Percentiles rank a stretch among this genome's conserved stretches.
Evolutionary conservation across 2,113 vertebrate genomes (phyloP).

Genomic region (Odontesthes bonariensis): DNA sequence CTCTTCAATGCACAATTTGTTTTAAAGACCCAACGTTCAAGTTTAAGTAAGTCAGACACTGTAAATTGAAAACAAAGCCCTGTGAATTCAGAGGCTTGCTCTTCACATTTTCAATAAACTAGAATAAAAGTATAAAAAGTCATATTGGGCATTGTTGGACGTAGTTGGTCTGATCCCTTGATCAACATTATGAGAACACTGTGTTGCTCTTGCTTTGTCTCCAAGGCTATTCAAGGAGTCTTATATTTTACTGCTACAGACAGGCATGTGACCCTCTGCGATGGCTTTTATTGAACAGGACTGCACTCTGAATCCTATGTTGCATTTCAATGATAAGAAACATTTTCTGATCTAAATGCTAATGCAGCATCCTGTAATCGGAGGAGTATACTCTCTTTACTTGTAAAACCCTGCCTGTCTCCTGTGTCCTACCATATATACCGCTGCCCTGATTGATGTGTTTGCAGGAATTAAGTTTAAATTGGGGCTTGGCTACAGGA

Average conservation of each 20-base stretch:
- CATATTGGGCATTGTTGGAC: conserved; percentile 9
- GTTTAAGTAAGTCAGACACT: conserved; percentile 62
- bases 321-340: conserved; percentile 57
- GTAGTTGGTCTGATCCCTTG: conserved; percentile 45
- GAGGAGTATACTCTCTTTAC: conserved; percentile 58
- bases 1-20: not conserved
- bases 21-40: conserved; percentile 46
- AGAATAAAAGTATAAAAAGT: conserved; percentile 45
- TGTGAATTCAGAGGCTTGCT: conserved; percentile 13
- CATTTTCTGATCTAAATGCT: conserved; percentile 74
- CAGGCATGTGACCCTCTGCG: conserved; percentile 46
- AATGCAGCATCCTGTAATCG: conserved; percentile 54
- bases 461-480: conserved; percentile 55
- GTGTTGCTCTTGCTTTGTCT: conserved; percentile 50
- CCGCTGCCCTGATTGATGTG: conserved; percentile 51
- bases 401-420: conserved; percentile 50
- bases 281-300: conserved; percentile 51
- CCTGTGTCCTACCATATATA: conserved; percentile 55
- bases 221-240: conserved; percentile 45
- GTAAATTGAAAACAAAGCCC: conserved; percentile 54
- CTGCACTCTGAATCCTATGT: conserved; percentile 41
- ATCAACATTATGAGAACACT: conserved; percentile 59
- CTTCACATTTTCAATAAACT: conserved; percentile 38
- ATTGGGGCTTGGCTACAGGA: conserved; percentile 36
- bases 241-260: conserved; percentile 24